phyloP scores from a whole-genome alignment of 2,113 vertebrate genomes.

The Coreoperca whiteheadi region DNA sequence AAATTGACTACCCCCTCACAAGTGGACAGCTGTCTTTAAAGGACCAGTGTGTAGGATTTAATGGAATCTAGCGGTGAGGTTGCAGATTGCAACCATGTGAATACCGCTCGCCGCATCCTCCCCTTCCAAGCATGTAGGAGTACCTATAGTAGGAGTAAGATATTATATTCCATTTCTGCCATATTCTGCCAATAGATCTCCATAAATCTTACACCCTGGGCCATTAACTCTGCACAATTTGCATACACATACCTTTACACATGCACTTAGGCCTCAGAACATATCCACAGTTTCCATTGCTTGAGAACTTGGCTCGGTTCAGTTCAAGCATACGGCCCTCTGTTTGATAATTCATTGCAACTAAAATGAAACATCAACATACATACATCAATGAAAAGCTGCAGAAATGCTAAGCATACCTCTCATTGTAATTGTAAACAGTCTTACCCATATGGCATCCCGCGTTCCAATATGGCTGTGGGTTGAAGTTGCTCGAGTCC shows the following conservation, averaged over 20 bases:
- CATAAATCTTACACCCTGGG: no score
- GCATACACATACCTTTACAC: constrained; percentile 81
- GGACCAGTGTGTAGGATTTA: no score
- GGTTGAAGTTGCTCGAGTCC: constrained; percentile 97
- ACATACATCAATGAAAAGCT: background rate
- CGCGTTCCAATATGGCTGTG: constrained; percentile 95
- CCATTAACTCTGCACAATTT: background rate
- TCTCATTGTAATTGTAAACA: background rate
- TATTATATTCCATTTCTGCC: no score
- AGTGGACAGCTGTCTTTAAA: background rate
- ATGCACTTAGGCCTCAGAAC: constrained; percentile 94
- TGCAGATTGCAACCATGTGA: no score
- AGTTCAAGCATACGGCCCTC: constrained; percentile 95
- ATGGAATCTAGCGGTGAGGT: no score
- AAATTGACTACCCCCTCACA: background rate
- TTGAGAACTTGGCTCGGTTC: constrained; percentile 93
- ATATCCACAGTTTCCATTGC: constrained; percentile 95
- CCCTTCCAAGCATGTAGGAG: no score
- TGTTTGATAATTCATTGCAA: constrained; percentile 97
- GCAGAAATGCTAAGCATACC: background rate
- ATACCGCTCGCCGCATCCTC: no score
- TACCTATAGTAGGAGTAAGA: no score
- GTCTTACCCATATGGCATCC: constrained; percentile 94
- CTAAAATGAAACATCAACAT: constrained; percentile 75
- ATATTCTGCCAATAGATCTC: no score